Evolutionary conservation across 2,797 vertebrate genomes (phyloP), one percentile per base, ranked within the genome.

Genomic region (Pangasius krempfi): DNA sequence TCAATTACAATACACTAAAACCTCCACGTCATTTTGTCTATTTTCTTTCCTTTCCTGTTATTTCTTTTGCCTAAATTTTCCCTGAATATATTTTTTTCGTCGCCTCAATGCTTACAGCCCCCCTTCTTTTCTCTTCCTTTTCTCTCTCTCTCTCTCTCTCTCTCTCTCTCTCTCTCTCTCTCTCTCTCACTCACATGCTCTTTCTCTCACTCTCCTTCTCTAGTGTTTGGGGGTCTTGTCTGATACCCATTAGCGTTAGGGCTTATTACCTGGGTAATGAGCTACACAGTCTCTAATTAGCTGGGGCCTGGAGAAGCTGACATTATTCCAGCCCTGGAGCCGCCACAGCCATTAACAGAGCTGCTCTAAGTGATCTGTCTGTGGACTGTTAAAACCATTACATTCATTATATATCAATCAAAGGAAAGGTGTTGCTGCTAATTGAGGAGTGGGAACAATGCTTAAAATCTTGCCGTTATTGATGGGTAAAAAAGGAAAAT

Each of bases 281-380:
- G 96, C 97, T 97, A 97, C 97, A 98, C 96, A 96, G 96, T 95
- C 96, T 96, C 97, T 98, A 97, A 99, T 99, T 98, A 98, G 97
- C 96, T 95, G 95, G 96, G 97, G 98, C 98, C 98, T 98, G 97
- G 97, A 96, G 97, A 95, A 97, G 96, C 96, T 96, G 96, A 97
- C 96, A 96, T 95, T 96, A 95, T 96, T 96, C 87, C 93, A 90
- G 85, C 88, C 90, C 73, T 75, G 86, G 80, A 86, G 86, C 80
- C 84, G 89, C 90, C 87, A 90, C 92, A 90, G 91, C 89, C 97
- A 98, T 99, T 99, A 98, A 97, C 97, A 97, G 95, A 94, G 96
- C 96, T 97, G 96, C 97, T 98, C 98, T 98, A 98, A 98, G 97
- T 98, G 97, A 98, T 97, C 97, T 96, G 96, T 96, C 97, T 98